Conservation (phyloP, 2,797 vertebrate species). For the Pterois miles region DNA sequence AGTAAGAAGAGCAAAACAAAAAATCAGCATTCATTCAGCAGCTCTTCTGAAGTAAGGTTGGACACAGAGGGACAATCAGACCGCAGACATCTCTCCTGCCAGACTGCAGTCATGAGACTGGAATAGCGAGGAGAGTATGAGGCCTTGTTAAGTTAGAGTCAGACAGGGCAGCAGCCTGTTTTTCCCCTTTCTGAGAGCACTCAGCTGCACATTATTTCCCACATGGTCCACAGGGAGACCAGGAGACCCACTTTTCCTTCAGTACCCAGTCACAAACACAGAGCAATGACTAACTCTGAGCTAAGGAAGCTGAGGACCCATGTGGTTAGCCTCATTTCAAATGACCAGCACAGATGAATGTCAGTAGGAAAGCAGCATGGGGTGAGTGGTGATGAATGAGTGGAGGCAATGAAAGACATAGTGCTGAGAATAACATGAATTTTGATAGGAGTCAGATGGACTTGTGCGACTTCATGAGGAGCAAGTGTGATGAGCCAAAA, state of each 20-base stretch:
- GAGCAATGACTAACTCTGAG: conserved; percentile 7
- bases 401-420: conserved; percentile 24
- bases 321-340: conserved; percentile 37
- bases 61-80: conserved; percentile 10
- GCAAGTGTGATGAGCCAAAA: not conserved
- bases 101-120: conserved; percentile 39
- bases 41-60: conserved; percentile 12
- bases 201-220: conserved; percentile 51
- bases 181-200: conserved; percentile 32
- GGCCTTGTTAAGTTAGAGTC: conserved; percentile 35
- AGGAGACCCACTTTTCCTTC: conserved; percentile 53
- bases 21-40: not conserved
- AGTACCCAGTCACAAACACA: conserved; percentile 45
- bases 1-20: conserved; percentile 1
- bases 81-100: conserved; percentile 15
- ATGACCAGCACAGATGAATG: conserved; percentile 25
- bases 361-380: conserved; percentile 44
- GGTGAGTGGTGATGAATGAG: conserved; percentile 9
- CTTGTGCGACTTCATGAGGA: not conserved
- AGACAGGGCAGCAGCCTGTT: conserved; percentile 31
- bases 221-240: conserved; percentile 47
- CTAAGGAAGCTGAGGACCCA: conserved; percentile 9
- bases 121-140: conserved; percentile 1
- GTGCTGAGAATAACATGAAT: conserved; percentile 32
- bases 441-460: conserved; percentile 19